These are phyloP conservation scores for Moxostoma hubbsi DNA, from an alignment of 2,797 vertebrate genomes.

Conservation along the genomic window DNA sequence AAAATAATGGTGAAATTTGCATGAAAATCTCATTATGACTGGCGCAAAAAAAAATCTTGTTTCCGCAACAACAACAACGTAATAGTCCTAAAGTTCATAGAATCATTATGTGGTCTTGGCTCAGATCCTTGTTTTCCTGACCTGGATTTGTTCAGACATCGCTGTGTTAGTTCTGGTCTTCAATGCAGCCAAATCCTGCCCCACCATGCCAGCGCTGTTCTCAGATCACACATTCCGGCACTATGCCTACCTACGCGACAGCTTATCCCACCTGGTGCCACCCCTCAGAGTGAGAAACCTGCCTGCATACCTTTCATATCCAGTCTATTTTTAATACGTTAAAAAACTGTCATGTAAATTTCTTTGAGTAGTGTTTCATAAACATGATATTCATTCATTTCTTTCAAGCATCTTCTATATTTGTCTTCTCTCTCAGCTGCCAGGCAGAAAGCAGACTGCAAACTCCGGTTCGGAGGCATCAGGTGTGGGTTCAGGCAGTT, in stretches of 20 bases:
- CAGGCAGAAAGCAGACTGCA: conserved; percentile 82
- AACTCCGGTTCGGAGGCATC: conserved; percentile 71
- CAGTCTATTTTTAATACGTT: not conserved
- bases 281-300: conserved; percentile 83
- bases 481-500: conserved; percentile 74
- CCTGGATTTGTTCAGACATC: conserved; percentile 81
- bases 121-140: conserved; percentile 48
- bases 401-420: not conserved
- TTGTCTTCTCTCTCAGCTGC: conserved; percentile 76
- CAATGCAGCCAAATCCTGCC: conserved; percentile 92
- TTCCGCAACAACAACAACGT: too few relatives aligned
- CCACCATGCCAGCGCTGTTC: conserved; percentile 95
- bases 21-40: too few relatives aligned
- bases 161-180: conserved; percentile 96
- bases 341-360: too few relatives aligned
- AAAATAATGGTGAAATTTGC: too few relatives aligned
- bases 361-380: not conserved
- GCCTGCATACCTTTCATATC: not conserved
- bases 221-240: conserved; percentile 97
- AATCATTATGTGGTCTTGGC: too few relatives aligned
- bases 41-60: too few relatives aligned
- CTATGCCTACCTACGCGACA: conserved; percentile 95
- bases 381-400: not conserved
- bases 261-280: conserved; percentile 95
- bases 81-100: too few relatives aligned